phyloP scores from a whole-genome alignment of 2,113 vertebrate species.

The Cygnus atratus region DNA sequence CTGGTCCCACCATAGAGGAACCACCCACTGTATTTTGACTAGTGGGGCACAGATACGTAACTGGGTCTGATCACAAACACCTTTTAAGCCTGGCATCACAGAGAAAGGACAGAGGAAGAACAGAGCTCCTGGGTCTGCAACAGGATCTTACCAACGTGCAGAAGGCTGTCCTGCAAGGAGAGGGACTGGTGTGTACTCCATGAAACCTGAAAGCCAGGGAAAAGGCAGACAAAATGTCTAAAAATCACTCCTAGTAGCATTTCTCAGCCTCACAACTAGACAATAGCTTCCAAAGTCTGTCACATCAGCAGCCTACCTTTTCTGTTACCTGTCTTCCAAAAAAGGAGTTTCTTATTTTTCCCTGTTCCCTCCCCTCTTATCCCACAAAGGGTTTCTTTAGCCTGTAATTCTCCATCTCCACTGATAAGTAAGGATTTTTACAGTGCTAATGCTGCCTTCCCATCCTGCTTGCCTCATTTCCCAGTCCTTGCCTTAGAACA shows the following conservation, averaged over 20 bases:
- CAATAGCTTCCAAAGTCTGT: background rate
- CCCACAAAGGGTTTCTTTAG: background rate
- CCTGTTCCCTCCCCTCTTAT: background rate
- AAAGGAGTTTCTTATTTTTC: background rate
- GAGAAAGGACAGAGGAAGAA: background rate
- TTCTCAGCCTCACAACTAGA: background rate
- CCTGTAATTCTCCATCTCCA: background rate
- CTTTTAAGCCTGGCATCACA: background rate
- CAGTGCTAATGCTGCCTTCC: background rate
- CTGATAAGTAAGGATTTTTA: background rate
- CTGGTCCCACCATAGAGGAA: background rate
- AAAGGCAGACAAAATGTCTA: background rate
- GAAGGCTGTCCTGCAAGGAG: slow-evolving; percentile 60
- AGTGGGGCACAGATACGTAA: background rate
- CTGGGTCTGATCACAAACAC: background rate
- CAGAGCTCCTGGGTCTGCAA: background rate
- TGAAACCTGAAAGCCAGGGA: slow-evolving; percentile 76
- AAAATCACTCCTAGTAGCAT: background rate
- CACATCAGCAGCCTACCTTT: background rate
- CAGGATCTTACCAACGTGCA: slow-evolving; percentile 80
- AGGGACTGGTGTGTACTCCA: slow-evolving; percentile 87
- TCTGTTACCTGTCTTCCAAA: background rate
- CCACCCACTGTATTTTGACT: background rate
- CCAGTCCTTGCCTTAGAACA: background rate
- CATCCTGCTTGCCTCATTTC: background rate